Percentiles rank a stretch among this genome's conserved stretches.
Evolutionary conservation across 2,797 vertebrate genomes (phyloP).

Genomic region (Oreonectes daqikongensis): DNA sequence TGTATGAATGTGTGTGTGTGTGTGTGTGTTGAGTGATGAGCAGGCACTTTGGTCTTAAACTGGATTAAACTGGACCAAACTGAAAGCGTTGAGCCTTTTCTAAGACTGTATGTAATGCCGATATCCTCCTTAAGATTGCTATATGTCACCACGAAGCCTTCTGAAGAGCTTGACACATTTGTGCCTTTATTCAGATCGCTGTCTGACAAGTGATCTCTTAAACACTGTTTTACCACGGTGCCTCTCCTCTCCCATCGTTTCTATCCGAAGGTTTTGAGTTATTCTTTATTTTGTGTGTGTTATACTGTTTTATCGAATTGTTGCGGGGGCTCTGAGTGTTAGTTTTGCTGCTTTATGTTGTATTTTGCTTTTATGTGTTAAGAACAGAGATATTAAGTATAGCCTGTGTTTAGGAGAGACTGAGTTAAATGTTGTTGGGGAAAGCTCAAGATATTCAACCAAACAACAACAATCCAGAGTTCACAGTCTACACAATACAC

Average conservation of each 20-base stretch:
- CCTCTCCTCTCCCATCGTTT: slow-evolving; percentile 51
- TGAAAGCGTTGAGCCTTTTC: slow-evolving; percentile 42
- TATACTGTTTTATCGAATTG: slow-evolving; percentile 23
- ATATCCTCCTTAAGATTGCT: slow-evolving; percentile 30
- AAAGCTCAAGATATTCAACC: slow-evolving; percentile 56
- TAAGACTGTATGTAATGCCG: slow-evolving; percentile 25
- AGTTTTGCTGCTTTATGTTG: slow-evolving; percentile 41
- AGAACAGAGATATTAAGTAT: slow-evolving; percentile 45
- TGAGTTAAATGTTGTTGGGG: slow-evolving; percentile 40
- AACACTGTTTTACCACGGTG: slow-evolving; percentile 37
- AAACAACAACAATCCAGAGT: slow-evolving; percentile 36
- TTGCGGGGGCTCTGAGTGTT: slow-evolving; percentile 35
- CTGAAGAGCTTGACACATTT: slow-evolving; percentile 23
- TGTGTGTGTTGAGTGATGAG: slow-evolving; percentile 26
- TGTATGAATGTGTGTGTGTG: background rate
- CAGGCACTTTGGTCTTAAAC: slow-evolving; percentile 42
- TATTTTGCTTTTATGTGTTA: slow-evolving; percentile 46
- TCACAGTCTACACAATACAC: background rate
- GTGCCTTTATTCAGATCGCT: slow-evolving; percentile 44
- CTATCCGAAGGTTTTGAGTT: slow-evolving; percentile 36
- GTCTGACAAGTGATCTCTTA: slow-evolving; percentile 42
- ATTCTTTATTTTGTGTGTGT: slow-evolving; percentile 47
- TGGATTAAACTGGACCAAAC: slow-evolving; percentile 38
- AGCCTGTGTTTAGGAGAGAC: slow-evolving; percentile 34
- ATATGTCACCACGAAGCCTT: slow-evolving; percentile 40